A percentile compares a stretch with the other conserved stretches of the same genome.
phyloP scores from a whole-genome alignment of 2,888 invertebrate genomes.

The Dryocosmus kuriphilus region DNA sequence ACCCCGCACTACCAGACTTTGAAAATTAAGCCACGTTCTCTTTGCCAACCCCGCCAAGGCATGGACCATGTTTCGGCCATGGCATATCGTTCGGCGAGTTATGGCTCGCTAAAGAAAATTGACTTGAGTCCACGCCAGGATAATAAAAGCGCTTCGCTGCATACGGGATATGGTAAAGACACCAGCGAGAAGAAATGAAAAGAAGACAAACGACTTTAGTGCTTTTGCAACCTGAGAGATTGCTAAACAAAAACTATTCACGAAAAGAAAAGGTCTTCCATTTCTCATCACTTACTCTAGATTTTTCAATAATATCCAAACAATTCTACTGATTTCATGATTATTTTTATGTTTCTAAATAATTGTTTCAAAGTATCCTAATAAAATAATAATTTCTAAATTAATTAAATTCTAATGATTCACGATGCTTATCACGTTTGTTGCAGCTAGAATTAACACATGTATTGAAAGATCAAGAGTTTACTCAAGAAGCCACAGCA shows the following conservation, averaged over 20 bases:
- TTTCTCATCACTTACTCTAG: too few relatives aligned
- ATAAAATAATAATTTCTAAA: background rate
- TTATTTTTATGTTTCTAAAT: too few relatives aligned
- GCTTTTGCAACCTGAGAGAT: background rate
- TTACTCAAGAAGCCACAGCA: background rate
- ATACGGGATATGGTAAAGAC: conserved; percentile 17
- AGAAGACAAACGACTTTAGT: conserved; percentile 11
- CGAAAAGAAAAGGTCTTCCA: background rate
- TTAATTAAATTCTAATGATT: background rate
- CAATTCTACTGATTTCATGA: too few relatives aligned
- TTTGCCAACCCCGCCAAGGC: conserved; percentile 59
- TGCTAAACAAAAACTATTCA: background rate
- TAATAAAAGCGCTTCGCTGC: conserved; percentile 68
- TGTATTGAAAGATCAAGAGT: background rate
- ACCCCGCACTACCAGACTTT: conserved; percentile 58
- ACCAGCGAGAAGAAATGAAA: conserved; percentile 35
- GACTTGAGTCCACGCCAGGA: conserved; percentile 75
- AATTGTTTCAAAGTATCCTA: too few relatives aligned
- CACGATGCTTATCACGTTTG: background rate
- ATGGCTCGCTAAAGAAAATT: conserved; percentile 74
- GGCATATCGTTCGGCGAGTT: conserved; percentile 59
- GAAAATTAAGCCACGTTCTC: conserved; percentile 65
- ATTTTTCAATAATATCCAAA: too few relatives aligned
- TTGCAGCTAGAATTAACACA: background rate
- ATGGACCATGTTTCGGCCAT: conserved; percentile 44